Evolutionary conservation across 2,888 invertebrate genomes (phyloP), one percentile per base, ranked within the genome.

Genomic region (Drymonia ruficornis): DNA sequence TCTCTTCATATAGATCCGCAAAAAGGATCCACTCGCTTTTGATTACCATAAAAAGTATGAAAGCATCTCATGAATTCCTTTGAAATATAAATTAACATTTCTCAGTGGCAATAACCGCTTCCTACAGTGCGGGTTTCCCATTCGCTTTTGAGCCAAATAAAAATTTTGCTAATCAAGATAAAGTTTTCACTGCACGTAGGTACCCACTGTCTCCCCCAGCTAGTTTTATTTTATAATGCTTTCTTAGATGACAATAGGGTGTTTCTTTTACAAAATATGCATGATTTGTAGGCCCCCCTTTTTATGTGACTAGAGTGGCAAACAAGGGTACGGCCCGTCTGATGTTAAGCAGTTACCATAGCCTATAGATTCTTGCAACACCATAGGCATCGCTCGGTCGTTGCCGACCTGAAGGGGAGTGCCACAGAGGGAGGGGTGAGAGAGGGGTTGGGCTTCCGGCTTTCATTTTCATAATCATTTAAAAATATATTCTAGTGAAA

Each of bases 61-160:
- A 18, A 43, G 36, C 43, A 53, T 55, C 55, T 63, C 50, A 56
- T 53, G 50, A 63, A 64, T 66, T 49, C 49, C 50, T 66, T 66
- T 66, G 59, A 55, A 63, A 61, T 62, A 50, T 54, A 63, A 63
- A 63, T 67, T 65, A 67, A 47, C 56, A 51, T 68, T 66, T 55
- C 31, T 8, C 49, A 23, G 52, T 53, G 38, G 55, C 29, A 29
- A 51, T 28, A 44, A 48, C 40, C 49, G 36, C 52, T 56, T 50
- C 38, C 53, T 59, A 56, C 38, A 44, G 40, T 53, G 18, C 38
- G 31, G 43, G 49, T 12, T 29, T 18, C 29, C 13, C 11, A n/a
- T 19, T 34, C 31, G 36, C 36, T 54, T 65, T 64, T 55, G 34
- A 53, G 47, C 42, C 23, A 31, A 52, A 46, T 48, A 52, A 56